Percentiles rank a stretch among this genome's conserved stretches.
These are phyloP conservation scores for Napeogenes sylphis DNA, from an alignment of 2,888 invertebrate genomes.

Conservation along the genomic window DNA sequence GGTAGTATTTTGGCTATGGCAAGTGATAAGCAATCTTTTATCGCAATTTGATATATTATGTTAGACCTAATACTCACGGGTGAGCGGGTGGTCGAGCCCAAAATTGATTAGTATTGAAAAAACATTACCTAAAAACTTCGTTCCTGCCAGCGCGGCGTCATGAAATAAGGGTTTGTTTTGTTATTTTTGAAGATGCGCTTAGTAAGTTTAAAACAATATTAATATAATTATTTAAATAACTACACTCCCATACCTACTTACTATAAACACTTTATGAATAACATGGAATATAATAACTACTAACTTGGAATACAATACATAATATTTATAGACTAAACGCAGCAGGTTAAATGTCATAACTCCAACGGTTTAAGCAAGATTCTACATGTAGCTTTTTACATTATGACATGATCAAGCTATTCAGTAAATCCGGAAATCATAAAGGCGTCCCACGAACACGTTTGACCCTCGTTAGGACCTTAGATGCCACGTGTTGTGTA, in stretches of 20 bases:
- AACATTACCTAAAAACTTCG: conserved; percentile 16
- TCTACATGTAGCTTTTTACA: neutral
- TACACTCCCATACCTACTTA: too few species aligned
- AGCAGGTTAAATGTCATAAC: neutral
- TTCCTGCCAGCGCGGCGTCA: neutral
- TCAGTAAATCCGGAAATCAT: conserved; percentile 16
- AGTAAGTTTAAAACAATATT: too few species aligned
- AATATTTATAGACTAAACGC: too few species aligned
- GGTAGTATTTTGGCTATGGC: conserved; percentile 17
- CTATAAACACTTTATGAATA: too few species aligned
- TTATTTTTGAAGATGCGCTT: too few species aligned
- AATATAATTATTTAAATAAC: too few species aligned
- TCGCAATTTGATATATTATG: conserved; percentile 38
- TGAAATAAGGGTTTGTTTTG: neutral
- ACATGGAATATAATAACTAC: too few species aligned
- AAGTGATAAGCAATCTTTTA: conserved; percentile 52
- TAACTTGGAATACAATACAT: too few species aligned
- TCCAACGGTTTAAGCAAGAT: neutral
- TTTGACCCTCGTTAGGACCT: conserved; percentile 26
- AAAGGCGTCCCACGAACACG: conserved; percentile 17
- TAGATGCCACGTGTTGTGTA: conserved; percentile 24
- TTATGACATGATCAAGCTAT: conserved; percentile 6
- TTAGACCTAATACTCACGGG: conserved; percentile 38
- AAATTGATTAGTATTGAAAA: conserved; percentile 38
- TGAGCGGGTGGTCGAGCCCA: conserved; percentile 25